Percentiles rank a stretch among this genome's conserved stretches.
phyloP scores from a whole-genome alignment of 2,113 vertebrate genomes.

The Emydura subglobosa region DNA sequence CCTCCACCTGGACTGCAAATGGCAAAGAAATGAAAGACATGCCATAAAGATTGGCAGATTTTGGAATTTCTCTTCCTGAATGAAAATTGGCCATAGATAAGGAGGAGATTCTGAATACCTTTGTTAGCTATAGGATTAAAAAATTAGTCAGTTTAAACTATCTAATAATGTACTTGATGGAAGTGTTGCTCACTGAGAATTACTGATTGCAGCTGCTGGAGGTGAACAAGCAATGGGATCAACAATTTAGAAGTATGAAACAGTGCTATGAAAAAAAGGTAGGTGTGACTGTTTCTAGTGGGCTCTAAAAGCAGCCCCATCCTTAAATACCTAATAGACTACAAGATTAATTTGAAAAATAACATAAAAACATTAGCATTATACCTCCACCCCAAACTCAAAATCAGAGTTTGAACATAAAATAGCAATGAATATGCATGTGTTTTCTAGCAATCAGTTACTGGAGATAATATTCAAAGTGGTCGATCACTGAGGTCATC shows the following conservation, averaged over 20 bases:
- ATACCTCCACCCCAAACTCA: background rate
- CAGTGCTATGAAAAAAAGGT: conserved; percentile 80
- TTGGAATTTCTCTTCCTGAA: background rate
- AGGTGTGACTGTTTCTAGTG: background rate
- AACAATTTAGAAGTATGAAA: conserved; percentile 81
- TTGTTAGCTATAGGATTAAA: background rate
- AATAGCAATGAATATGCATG: background rate
- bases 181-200: conserved; percentile 36
- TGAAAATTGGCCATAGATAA: background rate
- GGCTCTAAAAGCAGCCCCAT: background rate
- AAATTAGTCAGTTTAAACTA: background rate
- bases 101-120: background rate
- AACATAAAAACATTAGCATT: background rate
- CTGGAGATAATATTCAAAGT: background rate
- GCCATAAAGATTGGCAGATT: background rate
- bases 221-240: conserved; percentile 83
- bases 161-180: background rate
- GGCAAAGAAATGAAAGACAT: background rate
- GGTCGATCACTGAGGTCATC: fast-evolving
- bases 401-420: background rate
- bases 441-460: background rate
- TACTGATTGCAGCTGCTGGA: conserved; percentile 79
- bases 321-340: background rate
- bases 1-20: background rate
- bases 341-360: background rate